These are phyloP conservation scores for Ciconia nigra DNA, from an alignment of 2,797 vertebrate species.

Conservation along the genomic window DNA sequence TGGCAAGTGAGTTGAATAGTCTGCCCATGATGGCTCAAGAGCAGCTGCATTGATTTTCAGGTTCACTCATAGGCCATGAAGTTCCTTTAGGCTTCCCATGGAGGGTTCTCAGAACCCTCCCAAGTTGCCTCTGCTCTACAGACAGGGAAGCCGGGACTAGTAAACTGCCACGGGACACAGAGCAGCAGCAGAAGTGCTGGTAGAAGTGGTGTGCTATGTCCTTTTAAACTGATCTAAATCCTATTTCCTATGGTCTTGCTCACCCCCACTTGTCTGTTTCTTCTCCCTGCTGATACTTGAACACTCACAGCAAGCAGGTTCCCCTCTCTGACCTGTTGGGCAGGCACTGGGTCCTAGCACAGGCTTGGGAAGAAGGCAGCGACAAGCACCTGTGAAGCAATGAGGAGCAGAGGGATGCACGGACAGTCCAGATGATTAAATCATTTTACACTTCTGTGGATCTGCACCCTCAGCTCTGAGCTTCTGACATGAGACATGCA, in stretches of 20 bases:
- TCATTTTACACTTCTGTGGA: not conserved
- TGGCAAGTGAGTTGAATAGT: not conserved
- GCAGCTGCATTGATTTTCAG: not conserved
- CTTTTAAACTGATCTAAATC: not conserved
- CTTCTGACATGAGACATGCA: not conserved
- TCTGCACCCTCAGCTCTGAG: not conserved
- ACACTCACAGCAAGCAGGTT: not conserved
- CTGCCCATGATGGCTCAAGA: not conserved
- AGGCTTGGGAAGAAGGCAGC: not conserved
- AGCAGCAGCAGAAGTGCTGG: not conserved
- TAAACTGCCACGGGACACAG: not conserved
- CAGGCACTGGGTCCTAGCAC: not conserved
- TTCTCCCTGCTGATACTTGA: not conserved
- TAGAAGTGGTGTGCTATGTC: not conserved
- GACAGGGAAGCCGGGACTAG: not conserved
- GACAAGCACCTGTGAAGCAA: not conserved
- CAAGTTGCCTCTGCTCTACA: not conserved
- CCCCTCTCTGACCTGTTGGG: not conserved
- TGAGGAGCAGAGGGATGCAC: not conserved
- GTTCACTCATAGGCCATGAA: not conserved
- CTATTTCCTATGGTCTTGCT: not conserved
- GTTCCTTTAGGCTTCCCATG: not conserved
- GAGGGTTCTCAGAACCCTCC: not conserved
- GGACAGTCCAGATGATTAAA: not conserved
- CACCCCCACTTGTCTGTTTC: not conserved